phyloP scores from a whole-genome alignment of 2,797 vertebrate species.

The Lepilemur ruficaudatus region DNA sequence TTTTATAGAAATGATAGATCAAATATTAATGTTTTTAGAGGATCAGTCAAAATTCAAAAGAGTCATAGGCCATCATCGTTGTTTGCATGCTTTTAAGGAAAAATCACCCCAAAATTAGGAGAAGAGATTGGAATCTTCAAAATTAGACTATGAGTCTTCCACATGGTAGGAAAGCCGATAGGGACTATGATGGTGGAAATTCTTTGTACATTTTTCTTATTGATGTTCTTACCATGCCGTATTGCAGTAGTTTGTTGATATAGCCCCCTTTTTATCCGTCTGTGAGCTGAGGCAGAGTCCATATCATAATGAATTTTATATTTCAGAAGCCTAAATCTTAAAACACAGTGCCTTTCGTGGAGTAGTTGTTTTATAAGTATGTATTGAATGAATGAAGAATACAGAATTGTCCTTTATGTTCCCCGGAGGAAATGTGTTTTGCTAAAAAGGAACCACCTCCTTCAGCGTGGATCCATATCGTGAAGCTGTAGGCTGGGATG shows the following conservation, averaged over 20 bases:
- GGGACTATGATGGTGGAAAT: not conserved
- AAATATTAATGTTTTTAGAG: slow-evolving; percentile 2
- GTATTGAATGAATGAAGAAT: not conserved
- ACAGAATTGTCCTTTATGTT: not conserved
- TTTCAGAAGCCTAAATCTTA: not conserved
- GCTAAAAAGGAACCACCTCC: not conserved
- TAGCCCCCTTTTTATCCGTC: not conserved
- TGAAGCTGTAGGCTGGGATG: not conserved
- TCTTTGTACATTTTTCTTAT: not conserved
- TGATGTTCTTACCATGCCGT: not conserved
- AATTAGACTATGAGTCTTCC: not conserved
- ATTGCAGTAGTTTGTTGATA: not conserved
- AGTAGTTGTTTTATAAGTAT: not conserved
- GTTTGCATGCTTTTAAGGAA: not conserved
- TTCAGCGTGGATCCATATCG: not conserved
- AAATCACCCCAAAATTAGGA: not conserved
- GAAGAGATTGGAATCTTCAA: not conserved
- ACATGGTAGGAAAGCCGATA: not conserved
- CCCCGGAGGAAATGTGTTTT: not conserved
- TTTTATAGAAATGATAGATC: not conserved
- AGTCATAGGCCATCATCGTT: not conserved
- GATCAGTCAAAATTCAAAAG: slow-evolving; percentile 17
- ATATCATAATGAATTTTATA: not conserved
- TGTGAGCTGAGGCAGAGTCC: not conserved
- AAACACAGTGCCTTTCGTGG: not conserved